Conservation (phyloP, 2,797 vertebrate genomes). For the Rhinogobio ventralis region DNA sequence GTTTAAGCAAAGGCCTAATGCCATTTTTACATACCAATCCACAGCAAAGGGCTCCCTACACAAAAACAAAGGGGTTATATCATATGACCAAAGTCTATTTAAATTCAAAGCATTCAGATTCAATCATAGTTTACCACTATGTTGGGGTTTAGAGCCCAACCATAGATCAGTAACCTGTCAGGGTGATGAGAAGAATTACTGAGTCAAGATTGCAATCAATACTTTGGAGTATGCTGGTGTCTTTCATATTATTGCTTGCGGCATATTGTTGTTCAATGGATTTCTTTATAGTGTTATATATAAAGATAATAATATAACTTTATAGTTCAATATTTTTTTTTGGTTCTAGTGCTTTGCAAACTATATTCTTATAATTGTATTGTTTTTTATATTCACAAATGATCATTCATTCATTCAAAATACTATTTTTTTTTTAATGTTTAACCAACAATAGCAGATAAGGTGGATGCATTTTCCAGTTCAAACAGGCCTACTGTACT, state of each 20-base stretch:
- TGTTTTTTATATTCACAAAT: slow-evolving; percentile 20
- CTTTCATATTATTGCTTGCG: background rate
- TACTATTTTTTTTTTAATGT: background rate
- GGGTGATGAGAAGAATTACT: slow-evolving; percentile 3
- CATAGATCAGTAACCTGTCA: slow-evolving; percentile 57
- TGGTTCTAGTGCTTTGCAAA: background rate
- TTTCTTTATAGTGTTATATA: no score
- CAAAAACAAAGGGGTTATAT: slow-evolving; percentile 15
- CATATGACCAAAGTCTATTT: slow-evolving; percentile 30
- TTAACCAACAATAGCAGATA: background rate
- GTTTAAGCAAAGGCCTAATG: background rate
- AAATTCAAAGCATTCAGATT: slow-evolving; percentile 51
- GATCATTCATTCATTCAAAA: background rate
- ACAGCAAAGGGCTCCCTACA: slow-evolving; percentile 22
- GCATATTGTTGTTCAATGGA: background rate
- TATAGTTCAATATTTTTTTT: no score
- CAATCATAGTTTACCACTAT: slow-evolving; percentile 41
- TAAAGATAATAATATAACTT: no score
- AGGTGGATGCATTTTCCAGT: background rate
- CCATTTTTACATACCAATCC: slow-evolving; percentile 31
- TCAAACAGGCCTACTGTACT: background rate
- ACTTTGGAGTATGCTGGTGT: slow-evolving; percentile 8
- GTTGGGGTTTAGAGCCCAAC: slow-evolving; percentile 38
- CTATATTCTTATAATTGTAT: background rate
- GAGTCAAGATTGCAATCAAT: background rate